Base-by-base conservation (phyloP, 2,797 vertebrate species). In the Micrastur ruficollis region DNA sequence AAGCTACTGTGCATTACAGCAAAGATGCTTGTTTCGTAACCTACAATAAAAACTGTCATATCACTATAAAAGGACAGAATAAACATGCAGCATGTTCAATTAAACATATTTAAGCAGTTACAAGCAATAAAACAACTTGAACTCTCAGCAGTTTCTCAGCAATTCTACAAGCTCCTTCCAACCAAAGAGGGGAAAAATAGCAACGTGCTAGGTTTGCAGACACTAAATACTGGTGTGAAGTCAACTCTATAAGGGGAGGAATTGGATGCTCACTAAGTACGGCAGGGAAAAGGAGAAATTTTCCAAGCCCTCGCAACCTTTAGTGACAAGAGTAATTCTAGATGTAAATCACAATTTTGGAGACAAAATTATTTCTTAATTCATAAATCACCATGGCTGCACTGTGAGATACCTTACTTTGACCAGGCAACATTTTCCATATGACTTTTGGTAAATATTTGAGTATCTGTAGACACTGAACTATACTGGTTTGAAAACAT, bases 1-100 rank as follows among this genome's bases (percentile, higher is more conserved):
- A 59, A 25, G 40, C 34, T 12, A 2, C 4, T 0, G 0, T 5
- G 32, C 19, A 21, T 6, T 11, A 29, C 26, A 81, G 72, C n/a
- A 50, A 44, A 34, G 75, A 25, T 20, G 5, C 8, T 27, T 17
- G 11, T 3, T 72, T 42, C 4, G 1, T 27, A 53, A 80, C 3
- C 22, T 40, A 50, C 0, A 1, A 36, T 32, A 66, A 68, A 73
- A 36, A 4, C 31, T 38, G 17, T 5, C 13, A 68, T 38, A 89
- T 40, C 25, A 40, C 29, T 38, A n/a, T 32, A 31, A 81, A 76
- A 81, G 17, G 52, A 22, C 52, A 88, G 44, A 59, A 68, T 20
- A 55, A 88, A 71, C 20, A 63, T 1, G 11, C 25, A 81, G 73
- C 56, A 26, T 21, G 32, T 44, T 46, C 19, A 53, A 12, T 20